Conservation (phyloP, 2,797 vertebrate genomes). For the Serranus cabrilla region DNA sequence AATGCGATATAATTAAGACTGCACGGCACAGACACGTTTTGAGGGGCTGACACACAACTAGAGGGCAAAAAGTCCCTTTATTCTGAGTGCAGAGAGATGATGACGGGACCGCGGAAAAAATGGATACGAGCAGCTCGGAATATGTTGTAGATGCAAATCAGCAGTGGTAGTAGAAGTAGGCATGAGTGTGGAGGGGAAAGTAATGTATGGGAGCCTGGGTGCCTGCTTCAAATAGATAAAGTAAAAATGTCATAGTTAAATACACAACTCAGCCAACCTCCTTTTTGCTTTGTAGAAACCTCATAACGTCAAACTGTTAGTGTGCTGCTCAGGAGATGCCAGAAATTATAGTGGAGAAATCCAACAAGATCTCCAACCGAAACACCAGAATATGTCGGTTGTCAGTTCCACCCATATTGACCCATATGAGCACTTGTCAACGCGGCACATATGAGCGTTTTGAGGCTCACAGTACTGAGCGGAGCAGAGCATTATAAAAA, state of each 20-base stretch:
- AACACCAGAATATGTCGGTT: too few relatives aligned
- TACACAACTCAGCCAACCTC: conserved; percentile 16
- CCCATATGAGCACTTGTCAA: too few relatives aligned
- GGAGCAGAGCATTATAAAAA: too few relatives aligned
- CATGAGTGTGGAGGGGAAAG: conserved; percentile 29
- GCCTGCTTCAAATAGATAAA: conserved; percentile 57
- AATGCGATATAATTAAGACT: conserved; percentile 79
- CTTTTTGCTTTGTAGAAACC: conserved; percentile 7
- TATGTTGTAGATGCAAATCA: conserved; percentile 59
- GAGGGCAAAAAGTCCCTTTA: conserved; percentile 58
- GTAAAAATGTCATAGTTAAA: conserved; percentile 44
- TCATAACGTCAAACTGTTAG: conserved; percentile 7
- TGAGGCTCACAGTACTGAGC: too few relatives aligned
- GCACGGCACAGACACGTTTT: conserved; percentile 64
- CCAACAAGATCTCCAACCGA: too few relatives aligned
- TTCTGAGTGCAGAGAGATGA: conserved; percentile 16
- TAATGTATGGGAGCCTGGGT: conserved; percentile 43
- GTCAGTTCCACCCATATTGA: too few relatives aligned
- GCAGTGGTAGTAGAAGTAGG: conserved; percentile 37
- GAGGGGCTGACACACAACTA: conserved; percentile 72
- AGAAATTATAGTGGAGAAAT: not conserved
- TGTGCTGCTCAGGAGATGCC: not conserved
- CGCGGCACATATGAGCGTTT: too few relatives aligned
- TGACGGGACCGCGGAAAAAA: conserved; percentile 35
- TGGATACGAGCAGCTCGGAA: conserved; percentile 41